phyloP scores from a whole-genome alignment of 1,140 invertebrate genomes.

The Leptinotarsa defecta region DNA sequence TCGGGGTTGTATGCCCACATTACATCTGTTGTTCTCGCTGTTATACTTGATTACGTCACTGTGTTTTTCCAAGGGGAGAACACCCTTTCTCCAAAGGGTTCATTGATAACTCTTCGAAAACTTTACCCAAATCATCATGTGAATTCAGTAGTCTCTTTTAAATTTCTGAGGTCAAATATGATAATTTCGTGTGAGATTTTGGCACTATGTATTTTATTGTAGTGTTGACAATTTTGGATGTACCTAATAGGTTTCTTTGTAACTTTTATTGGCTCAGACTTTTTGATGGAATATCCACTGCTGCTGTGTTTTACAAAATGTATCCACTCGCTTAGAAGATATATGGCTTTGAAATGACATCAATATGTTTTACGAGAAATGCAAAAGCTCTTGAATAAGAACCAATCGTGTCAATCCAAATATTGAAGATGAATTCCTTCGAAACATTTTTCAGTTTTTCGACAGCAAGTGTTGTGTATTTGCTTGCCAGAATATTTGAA shows the following conservation, averaged over 20 bases:
- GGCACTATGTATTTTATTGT: too few species aligned
- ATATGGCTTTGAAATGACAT: too few species aligned
- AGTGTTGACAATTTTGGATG: neutral
- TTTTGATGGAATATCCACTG: neutral
- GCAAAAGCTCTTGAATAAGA: too few species aligned
- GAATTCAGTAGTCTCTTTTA: neutral
- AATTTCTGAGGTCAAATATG: neutral
- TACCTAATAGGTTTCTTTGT: neutral
- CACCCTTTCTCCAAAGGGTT: neutral
- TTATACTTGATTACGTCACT: neutral
- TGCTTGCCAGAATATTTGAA: too few species aligned
- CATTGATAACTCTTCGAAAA: neutral
- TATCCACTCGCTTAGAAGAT: too few species aligned
- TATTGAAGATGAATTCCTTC: too few species aligned
- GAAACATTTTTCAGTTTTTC: too few species aligned
- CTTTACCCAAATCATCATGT: neutral
- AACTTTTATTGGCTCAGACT: neutral
- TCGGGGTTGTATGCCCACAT: neutral
- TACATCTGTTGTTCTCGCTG: neutral
- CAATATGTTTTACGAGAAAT: too few species aligned
- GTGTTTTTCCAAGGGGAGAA: constrained; percentile 2
- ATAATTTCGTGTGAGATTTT: neutral
- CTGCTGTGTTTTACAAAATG: too few species aligned
- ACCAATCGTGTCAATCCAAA: too few species aligned
- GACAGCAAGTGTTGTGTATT: too few species aligned